Percentiles rank a stretch among this genome's conserved stretches.
These are phyloP conservation scores for Hormaphis cornu DNA, from an alignment of 1,140 invertebrate genomes.

Conservation along the genomic window DNA sequence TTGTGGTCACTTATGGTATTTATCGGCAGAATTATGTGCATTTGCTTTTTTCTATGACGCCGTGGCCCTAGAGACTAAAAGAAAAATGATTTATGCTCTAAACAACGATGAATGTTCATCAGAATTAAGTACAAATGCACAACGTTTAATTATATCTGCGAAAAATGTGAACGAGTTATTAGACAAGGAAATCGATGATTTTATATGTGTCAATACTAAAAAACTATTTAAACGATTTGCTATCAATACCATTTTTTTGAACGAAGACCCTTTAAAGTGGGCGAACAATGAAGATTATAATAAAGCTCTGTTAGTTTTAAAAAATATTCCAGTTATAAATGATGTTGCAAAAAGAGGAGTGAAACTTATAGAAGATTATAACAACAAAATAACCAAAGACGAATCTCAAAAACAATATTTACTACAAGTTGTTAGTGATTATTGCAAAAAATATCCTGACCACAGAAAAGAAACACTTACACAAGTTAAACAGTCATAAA, in stretches of 20 bases:
- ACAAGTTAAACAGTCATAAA: no score
- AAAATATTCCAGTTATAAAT: slow-evolving; percentile 21
- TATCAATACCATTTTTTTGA: not conserved
- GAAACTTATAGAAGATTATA: slow-evolving; percentile 26
- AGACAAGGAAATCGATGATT: not conserved
- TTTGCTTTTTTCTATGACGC: not conserved
- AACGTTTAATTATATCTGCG: not conserved
- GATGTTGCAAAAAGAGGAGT: slow-evolving; percentile 31
- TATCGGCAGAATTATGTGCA: not conserved
- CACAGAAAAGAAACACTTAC: not conserved
- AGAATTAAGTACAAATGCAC: no score
- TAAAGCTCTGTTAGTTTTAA: slow-evolving; percentile 29
- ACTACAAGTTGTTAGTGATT: not conserved
- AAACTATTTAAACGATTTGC: not conserved
- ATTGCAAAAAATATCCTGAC: not conserved
- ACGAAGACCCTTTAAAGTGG: not conserved
- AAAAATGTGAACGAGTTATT: not conserved
- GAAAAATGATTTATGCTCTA: not conserved
- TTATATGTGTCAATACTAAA: not conserved
- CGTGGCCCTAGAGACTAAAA: not conserved
- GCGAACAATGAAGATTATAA: not conserved
- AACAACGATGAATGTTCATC: not conserved
- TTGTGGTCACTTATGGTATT: not conserved
- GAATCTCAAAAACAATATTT: slow-evolving; percentile 28
- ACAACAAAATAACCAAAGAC: slow-evolving; percentile 28